Percentiles rank a stretch among this genome's conserved stretches.
Conservation (phyloP, 2,113 vertebrate species). For the Vimba vimba region DNA sequence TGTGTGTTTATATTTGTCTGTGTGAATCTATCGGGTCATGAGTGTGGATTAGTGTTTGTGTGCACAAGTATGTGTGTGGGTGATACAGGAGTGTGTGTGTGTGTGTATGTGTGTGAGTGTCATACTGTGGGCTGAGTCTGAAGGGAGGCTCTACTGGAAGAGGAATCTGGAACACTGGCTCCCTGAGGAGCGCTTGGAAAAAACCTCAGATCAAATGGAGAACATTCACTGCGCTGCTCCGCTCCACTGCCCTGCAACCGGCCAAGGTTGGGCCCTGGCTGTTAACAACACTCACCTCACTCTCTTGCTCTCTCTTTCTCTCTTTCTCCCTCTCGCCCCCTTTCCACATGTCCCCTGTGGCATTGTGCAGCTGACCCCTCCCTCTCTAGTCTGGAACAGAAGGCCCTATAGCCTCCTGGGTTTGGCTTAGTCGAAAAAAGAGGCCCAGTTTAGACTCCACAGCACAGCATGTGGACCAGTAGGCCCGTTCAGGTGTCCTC, state of each 20-base stretch:
- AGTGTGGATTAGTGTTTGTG: constrained; percentile 38
- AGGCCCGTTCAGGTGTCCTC: constrained; percentile 5
- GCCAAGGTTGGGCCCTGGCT: constrained; percentile 60
- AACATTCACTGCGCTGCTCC: constrained; percentile 75
- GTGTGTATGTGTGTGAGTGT: constrained; percentile 54
- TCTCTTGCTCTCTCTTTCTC: constrained; percentile 25
- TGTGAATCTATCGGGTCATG: constrained; percentile 51
- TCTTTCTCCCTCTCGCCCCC: constrained; percentile 16
- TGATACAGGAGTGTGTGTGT: constrained; percentile 38
- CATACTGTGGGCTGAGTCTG: constrained; percentile 69
- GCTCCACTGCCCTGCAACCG: constrained; percentile 65
- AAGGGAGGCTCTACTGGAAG: constrained; percentile 79
- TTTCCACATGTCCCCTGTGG: constrained; percentile 39
- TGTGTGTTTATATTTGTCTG: constrained; percentile 43
- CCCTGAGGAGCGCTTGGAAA: constrained; percentile 74
- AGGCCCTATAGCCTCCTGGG: constrained; percentile 34
- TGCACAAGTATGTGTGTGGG: constrained; percentile 50
- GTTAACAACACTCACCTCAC: constrained; percentile 44
- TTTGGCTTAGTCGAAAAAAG: constrained; percentile 11
- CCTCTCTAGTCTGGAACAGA: constrained; percentile 44
- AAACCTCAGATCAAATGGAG: constrained; percentile 81
- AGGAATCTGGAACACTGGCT: constrained; percentile 81
- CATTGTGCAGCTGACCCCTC: constrained; percentile 54
- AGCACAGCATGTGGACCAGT: constrained; percentile 23
- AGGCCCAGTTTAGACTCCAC: constrained; percentile 47